These are phyloP conservation scores for Pica pica DNA, from an alignment of 2,113 vertebrate genomes.

Conservation along the genomic window DNA sequence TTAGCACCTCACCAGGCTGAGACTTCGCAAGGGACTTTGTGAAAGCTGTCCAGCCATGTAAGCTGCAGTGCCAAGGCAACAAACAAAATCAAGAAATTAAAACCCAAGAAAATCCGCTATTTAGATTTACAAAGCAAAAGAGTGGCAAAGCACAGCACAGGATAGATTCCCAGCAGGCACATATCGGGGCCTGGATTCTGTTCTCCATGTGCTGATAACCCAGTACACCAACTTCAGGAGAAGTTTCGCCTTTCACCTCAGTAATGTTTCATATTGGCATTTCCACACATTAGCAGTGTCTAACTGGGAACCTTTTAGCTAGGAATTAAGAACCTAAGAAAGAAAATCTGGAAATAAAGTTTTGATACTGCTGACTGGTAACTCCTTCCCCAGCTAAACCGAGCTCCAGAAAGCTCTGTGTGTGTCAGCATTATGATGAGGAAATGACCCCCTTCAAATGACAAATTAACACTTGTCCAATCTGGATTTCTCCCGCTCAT, in stretches of 20 bases:
- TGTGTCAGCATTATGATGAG: neutral
- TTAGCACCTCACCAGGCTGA: slow-evolving; percentile 24
- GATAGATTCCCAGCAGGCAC: neutral
- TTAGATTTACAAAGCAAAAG: neutral
- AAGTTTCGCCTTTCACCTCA: neutral
- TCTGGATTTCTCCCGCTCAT: slow-evolving; percentile 11
- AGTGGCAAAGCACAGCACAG: neutral
- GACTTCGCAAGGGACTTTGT: neutral
- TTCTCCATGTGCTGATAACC: neutral
- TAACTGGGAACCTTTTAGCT: neutral
- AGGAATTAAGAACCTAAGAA: neutral
- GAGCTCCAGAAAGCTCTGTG: neutral
- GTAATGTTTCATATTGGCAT: neutral
- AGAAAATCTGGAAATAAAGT: neutral
- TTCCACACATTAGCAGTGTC: neutral
- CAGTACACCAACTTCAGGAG: neutral
- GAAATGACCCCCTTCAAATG: neutral
- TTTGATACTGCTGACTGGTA: neutral
- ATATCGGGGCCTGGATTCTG: neutral
- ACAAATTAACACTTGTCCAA: neutral
- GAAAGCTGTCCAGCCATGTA: neutral
- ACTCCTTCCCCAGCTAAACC: neutral
- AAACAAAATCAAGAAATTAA: slow-evolving; percentile 2
- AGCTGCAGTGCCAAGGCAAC: neutral
- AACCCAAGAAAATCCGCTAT: neutral